Evolutionary conservation across 2,888 invertebrate species (phyloP).

Genomic region (Lycia hirtaria): DNA sequence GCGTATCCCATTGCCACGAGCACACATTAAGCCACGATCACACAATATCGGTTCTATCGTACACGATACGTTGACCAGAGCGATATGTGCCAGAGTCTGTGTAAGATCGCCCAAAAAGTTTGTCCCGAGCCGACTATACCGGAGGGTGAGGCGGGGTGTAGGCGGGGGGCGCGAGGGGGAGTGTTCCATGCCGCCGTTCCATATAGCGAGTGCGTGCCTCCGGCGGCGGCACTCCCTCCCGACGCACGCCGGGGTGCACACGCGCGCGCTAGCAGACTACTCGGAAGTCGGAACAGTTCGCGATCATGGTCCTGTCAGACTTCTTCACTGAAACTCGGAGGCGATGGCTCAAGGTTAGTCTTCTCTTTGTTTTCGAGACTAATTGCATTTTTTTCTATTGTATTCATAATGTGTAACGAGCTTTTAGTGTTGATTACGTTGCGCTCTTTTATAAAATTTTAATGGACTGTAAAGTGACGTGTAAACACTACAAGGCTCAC

Average conservation of each 20-base stretch:
- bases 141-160: constrained; percentile 22
- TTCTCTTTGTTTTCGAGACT: constrained; percentile 5
- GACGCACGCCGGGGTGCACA: constrained; percentile 44
- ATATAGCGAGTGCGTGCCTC: constrained; percentile 42
- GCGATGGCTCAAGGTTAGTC: constrained; percentile 75
- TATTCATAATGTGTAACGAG: neutral
- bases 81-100: neutral
- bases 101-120: neutral
- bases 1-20: too few species aligned
- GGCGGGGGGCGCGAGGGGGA: constrained; percentile 35
- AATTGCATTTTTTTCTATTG: neutral
- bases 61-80: too few species aligned
- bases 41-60: too few species aligned
- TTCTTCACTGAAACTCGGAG: constrained; percentile 77
- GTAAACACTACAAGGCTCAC: too few species aligned
- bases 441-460: too few species aligned
- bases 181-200: constrained; percentile 26
- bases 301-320: constrained; percentile 75
- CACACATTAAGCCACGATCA: too few species aligned
- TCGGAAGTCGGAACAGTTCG: constrained; percentile 29
- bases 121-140: neutral
- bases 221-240: constrained; percentile 61
- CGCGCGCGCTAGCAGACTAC: constrained; percentile 40
- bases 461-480: too few species aligned
- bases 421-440: too few species aligned